phyloP scores from a whole-genome alignment of 2,888 invertebrate species.

The Caenorhabditis imperialis region DNA sequence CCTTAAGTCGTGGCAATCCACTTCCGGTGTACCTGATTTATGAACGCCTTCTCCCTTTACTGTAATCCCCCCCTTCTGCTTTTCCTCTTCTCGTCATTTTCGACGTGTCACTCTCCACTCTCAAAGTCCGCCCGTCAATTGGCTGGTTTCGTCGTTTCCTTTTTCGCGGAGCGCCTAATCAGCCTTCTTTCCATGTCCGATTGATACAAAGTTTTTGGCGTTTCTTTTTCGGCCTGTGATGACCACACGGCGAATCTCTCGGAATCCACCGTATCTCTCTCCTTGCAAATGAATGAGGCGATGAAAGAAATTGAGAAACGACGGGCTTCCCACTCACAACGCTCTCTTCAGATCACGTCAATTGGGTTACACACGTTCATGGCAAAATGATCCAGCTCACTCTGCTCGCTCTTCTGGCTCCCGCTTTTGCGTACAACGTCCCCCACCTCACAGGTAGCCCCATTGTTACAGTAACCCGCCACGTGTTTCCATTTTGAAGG shows the following conservation, averaged over 20 bases:
- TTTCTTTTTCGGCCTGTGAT: constrained; percentile 8
- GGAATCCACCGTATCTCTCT: too few species aligned
- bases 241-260: constrained; percentile 13
- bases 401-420: constrained; percentile 16
- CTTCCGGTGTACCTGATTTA: constrained; percentile 30
- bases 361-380: constrained; percentile 51
- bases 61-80: neutral
- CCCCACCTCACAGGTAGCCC: constrained; percentile 36
- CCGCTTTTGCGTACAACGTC: constrained; percentile 34
- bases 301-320: neutral
- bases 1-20: constrained; percentile 10
- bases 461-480: constrained; percentile 1
- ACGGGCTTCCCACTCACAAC: constrained; percentile 1
- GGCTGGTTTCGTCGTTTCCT: constrained; percentile 37
- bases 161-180: constrained; percentile 49
- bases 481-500: constrained; percentile 14
- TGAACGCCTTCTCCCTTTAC: constrained; percentile 7
- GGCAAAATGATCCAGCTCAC: constrained; percentile 39
- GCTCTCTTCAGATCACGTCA: constrained; percentile 13
- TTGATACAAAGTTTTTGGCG: constrained; percentile 51
- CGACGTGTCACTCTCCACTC: too few species aligned
- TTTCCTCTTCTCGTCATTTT: too few species aligned
- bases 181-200: constrained; percentile 25
- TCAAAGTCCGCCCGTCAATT: too few species aligned
- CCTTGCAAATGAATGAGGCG: neutral